These are phyloP conservation scores for Mechanitis messenoides DNA, from an alignment of 2,888 invertebrate species.

Conservation along the genomic window DNA sequence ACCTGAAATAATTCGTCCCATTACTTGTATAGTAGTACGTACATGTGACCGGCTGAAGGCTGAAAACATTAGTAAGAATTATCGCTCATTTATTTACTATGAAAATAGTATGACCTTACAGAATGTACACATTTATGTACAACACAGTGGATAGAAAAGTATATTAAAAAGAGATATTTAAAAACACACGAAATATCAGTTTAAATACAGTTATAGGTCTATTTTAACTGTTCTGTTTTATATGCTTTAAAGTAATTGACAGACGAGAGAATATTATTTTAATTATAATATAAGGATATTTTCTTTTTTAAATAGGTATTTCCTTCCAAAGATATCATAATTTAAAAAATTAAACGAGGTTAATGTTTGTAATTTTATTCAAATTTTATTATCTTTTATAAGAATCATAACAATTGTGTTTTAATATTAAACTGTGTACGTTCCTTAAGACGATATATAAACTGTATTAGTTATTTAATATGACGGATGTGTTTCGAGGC, in stretches of 20 bases:
- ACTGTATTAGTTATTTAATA: not conserved
- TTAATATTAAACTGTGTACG: not conserved
- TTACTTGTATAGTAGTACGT: not conserved
- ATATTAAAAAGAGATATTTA: not conserved
- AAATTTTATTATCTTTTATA: no score
- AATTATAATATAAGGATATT: not conserved
- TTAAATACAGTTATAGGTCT: no score
- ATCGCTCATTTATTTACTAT: slow-evolving; percentile 13
- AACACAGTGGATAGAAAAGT: not conserved
- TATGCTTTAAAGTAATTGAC: no score
- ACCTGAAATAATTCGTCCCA: not conserved
- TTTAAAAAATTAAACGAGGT: no score
- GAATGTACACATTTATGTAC: not conserved
- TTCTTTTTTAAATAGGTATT: not conserved
- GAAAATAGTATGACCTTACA: slow-evolving; percentile 10
- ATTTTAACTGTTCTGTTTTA: no score
- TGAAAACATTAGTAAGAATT: slow-evolving; percentile 22
- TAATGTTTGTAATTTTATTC: no score
- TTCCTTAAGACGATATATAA: not conserved
- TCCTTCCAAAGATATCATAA: no score
- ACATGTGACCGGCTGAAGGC: slow-evolving; percentile 19
- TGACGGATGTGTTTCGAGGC: slow-evolving; percentile 12
- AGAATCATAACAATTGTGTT: no score
- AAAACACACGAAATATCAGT: no score
- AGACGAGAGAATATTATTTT: no score